Percentiles rank a stretch among this genome's conserved stretches.
phyloP scores from a whole-genome alignment of 2,797 vertebrate species.

The Trachops cirrhosus region DNA sequence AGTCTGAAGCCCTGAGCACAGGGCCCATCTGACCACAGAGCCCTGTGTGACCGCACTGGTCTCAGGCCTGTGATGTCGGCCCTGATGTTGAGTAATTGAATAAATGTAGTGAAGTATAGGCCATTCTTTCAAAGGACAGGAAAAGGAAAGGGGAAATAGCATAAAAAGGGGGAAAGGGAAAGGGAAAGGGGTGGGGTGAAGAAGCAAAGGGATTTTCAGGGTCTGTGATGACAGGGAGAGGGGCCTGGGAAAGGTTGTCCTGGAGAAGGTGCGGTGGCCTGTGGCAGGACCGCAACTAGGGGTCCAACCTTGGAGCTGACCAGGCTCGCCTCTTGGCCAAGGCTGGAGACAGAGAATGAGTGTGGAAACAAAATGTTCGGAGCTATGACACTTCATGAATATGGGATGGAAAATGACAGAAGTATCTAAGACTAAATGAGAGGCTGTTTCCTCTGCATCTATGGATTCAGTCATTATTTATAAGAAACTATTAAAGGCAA shows the following conservation, averaged over 20 bases:
- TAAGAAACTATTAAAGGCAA: not conserved
- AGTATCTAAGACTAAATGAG: not conserved
- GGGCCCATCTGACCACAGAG: not conserved
- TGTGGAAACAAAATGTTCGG: not conserved
- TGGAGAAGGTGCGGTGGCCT: not conserved
- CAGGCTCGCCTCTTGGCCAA: not conserved
- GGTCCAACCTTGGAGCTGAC: not conserved
- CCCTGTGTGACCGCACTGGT: not conserved
- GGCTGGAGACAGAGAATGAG: not conserved
- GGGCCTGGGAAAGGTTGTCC: not conserved
- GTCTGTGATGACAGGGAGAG: not conserved
- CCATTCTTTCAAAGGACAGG: not conserved
- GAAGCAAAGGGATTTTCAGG: not conserved
- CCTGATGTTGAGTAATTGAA: not conserved
- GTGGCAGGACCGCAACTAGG: not conserved
- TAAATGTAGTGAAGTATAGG: not conserved
- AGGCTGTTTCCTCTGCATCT: not conserved
- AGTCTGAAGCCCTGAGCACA: not conserved
- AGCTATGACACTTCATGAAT: not conserved
- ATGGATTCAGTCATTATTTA: not conserved
- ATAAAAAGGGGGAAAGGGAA: not conserved
- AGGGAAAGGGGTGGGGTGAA: not conserved
- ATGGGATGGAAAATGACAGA: not conserved
- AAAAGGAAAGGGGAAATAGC: not conserved
- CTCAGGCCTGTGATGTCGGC: no score